These are phyloP conservation scores for Hippoglossus stenolepis DNA, from an alignment of 2,113 vertebrate species.

Conservation along the genomic window DNA sequence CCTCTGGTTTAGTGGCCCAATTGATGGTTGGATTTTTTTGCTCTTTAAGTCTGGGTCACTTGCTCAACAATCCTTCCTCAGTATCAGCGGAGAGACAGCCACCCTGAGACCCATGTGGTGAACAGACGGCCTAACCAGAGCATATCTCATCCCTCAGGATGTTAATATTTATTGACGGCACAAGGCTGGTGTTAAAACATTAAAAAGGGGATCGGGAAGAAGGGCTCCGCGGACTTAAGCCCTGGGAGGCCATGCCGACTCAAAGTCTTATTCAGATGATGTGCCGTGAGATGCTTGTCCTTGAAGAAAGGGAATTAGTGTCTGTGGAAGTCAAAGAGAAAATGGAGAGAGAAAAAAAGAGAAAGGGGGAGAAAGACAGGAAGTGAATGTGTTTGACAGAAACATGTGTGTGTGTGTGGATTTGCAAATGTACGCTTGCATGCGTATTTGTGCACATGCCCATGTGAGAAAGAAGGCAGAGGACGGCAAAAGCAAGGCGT, in stretches of 20 bases:
- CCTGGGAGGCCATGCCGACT: slow-evolving; percentile 73
- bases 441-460: slow-evolving; percentile 43
- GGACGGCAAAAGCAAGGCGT: slow-evolving; percentile 47
- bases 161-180: slow-evolving; percentile 81
- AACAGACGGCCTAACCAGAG: slow-evolving; percentile 62
- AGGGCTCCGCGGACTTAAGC: slow-evolving; percentile 74
- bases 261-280: slow-evolving; percentile 82
- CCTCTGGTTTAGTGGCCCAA: slow-evolving; percentile 12
- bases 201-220: slow-evolving; percentile 75
- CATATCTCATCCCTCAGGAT: slow-evolving; percentile 69
- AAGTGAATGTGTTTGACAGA: slow-evolving; percentile 51
- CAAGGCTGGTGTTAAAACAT: slow-evolving; percentile 77
- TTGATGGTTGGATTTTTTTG: slow-evolving; percentile 40
- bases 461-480: slow-evolving; percentile 32
- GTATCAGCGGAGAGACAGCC: slow-evolving; percentile 64
- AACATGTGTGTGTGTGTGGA: slow-evolving; percentile 50
- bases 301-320: slow-evolving; percentile 83
- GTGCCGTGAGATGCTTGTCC: slow-evolving; percentile 78
- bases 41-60: slow-evolving; percentile 55
- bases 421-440: slow-evolving; percentile 50
- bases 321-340: slow-evolving; percentile 76
- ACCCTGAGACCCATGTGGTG: slow-evolving; percentile 62
- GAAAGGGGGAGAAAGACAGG: slow-evolving; percentile 28
- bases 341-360: slow-evolving; percentile 53
- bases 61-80: slow-evolving; percentile 55